A percentile compares a stretch with the other conserved stretches of the same genome.
Evolutionary conservation across 2,113 vertebrate species (phyloP).

Genomic region (Menidia beryllina): DNA sequence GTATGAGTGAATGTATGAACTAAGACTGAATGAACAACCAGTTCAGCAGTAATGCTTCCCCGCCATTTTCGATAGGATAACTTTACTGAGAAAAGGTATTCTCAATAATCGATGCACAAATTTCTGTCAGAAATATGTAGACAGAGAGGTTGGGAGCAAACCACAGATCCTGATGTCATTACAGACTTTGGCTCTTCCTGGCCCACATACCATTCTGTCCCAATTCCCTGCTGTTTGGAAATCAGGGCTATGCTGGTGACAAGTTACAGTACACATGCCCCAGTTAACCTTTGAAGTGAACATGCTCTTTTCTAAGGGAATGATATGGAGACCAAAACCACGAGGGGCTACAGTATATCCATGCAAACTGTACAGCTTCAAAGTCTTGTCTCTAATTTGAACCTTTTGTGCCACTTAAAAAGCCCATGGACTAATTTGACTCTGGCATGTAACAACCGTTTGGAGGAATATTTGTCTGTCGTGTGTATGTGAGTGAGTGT

Average conservation of each 20-base stretch:
- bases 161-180: conserved; percentile 65
- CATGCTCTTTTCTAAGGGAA: conserved; percentile 71
- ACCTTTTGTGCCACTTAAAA: conserved; percentile 82
- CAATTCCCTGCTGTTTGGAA: conserved; percentile 76
- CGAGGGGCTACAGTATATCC: conserved; percentile 75
- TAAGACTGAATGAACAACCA: no score
- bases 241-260: conserved; percentile 74
- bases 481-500: conserved; percentile 49
- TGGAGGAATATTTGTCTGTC: conserved; percentile 71
- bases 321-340: conserved; percentile 74
- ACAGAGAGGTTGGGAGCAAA: conserved; percentile 35
- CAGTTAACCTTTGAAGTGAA: conserved; percentile 81
- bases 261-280: conserved; percentile 79
- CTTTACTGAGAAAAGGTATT: conserved; percentile 44
- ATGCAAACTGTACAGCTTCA: conserved; percentile 77
- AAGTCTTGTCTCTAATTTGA: conserved; percentile 82
- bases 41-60: background rate
- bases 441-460: conserved; percentile 77
- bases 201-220: conserved; percentile 67
- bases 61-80: conserved; percentile 26
- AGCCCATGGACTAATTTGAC: conserved; percentile 78
- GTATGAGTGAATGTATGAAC: no score
- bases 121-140: conserved; percentile 39
- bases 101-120: conserved; percentile 47
- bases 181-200: conserved; percentile 60